Conservation (phyloP, 2,888 invertebrate genomes). For the Spisula solida region DNA sequence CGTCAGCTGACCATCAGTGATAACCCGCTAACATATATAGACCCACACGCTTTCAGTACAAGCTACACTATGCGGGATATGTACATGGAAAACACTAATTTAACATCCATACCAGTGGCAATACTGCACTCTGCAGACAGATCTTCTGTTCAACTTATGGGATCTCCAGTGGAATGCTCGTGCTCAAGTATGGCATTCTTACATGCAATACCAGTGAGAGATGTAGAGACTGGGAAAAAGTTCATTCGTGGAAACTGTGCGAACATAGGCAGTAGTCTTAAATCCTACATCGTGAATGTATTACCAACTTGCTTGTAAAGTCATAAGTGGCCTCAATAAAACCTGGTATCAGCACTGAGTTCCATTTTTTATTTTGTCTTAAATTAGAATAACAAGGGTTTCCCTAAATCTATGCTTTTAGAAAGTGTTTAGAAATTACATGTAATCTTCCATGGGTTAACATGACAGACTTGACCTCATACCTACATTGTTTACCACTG, state of each 20-base stretch:
- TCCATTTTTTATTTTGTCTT: neutral
- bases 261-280: neutral
- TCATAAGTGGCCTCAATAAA: neutral
- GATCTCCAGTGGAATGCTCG: conserved; percentile 32
- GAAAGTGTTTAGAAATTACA: too few species aligned
- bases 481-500: too few species aligned
- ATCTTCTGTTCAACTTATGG: conserved; percentile 13
- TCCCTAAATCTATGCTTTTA: too few species aligned
- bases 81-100: conserved; percentile 41
- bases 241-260: conserved; percentile 32
- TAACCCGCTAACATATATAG: conserved; percentile 32
- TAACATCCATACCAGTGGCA: conserved; percentile 42
- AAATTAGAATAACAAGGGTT: too few species aligned
- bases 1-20: conserved; percentile 40
- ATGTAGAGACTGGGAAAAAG: conserved; percentile 27
- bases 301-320: conserved; percentile 25
- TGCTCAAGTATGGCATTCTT: conserved; percentile 40
- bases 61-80: conserved; percentile 25
- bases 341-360: neutral
- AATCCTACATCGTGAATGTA: conserved; percentile 31
- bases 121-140: conserved; percentile 30
- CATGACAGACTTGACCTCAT: too few species aligned
- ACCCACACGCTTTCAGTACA: conserved; percentile 44
- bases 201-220: conserved; percentile 11
- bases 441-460: too few species aligned